Evolutionary conservation across 2,113 vertebrate genomes (phyloP).

Genomic region (Syngnathus scovelli): DNA sequence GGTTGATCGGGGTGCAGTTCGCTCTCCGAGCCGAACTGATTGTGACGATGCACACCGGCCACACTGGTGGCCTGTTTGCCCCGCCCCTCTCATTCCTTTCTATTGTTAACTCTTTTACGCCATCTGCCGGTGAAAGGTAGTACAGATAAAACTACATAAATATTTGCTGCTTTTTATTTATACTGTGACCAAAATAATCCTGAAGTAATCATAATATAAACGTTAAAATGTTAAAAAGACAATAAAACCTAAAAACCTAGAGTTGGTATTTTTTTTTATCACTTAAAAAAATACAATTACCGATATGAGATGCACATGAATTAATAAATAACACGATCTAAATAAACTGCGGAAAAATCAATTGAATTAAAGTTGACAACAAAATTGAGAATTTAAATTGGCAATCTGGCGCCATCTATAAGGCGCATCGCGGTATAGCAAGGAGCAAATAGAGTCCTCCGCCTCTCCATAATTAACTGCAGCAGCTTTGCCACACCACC

Average conservation of each 20-base stretch:
- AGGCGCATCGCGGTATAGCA: background rate
- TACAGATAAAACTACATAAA: no score
- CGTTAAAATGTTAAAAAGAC: background rate
- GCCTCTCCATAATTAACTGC: background rate
- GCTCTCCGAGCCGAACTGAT: slow-evolving; percentile 20
- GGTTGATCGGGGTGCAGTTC: slow-evolving; percentile 19
- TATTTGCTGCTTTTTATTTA: background rate
- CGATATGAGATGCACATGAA: no score
- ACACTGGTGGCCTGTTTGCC: slow-evolving; percentile 11
- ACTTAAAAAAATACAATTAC: no score
- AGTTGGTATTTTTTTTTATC: no score
- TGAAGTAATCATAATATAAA: background rate
- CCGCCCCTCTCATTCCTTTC: slow-evolving; percentile 12
- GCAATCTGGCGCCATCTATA: background rate
- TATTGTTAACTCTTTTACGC: background rate
- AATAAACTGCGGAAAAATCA: background rate
- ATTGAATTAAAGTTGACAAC: background rate
- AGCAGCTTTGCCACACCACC: background rate
- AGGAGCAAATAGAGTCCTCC: background rate
- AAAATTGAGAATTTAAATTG: background rate
- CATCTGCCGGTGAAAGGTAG: no score
- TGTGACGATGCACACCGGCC: slow-evolving; percentile 16
- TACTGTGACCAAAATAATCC: background rate
- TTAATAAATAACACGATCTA: background rate
- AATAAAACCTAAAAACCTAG: background rate